phyloP scores from a whole-genome alignment of 2,113 vertebrate species.

The Argyrosomus japonicus region DNA sequence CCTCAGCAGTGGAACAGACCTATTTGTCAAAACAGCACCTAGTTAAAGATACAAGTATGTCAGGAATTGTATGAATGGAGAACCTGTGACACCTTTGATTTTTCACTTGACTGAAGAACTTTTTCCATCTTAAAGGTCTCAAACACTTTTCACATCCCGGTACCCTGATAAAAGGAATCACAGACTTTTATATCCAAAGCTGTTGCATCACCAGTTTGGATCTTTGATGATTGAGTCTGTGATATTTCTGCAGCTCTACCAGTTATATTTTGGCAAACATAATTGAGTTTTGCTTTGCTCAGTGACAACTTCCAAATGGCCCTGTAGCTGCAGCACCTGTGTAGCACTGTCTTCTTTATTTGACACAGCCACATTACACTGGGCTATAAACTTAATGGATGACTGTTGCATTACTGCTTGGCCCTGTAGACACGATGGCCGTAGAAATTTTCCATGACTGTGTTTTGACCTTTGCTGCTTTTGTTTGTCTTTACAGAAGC shows the following conservation, averaged over 20 bases:
- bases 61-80: slow-evolving; percentile 38
- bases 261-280: slow-evolving; percentile 30
- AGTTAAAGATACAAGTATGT: slow-evolving; percentile 40
- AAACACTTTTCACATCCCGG: background rate
- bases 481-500: slow-evolving; percentile 86
- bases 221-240: background rate
- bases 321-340: slow-evolving; percentile 29
- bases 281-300: slow-evolving; percentile 48
- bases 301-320: slow-evolving; percentile 33
- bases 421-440: background rate
- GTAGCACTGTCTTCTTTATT: slow-evolving; percentile 24
- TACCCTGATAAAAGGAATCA: background rate
- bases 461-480: slow-evolving; percentile 38
- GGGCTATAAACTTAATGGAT: slow-evolving; percentile 22
- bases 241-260: slow-evolving; percentile 1
- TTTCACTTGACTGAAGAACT: background rate
- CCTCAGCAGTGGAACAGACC: slow-evolving; percentile 36
- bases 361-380: slow-evolving; percentile 8
- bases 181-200: background rate
- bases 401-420: background rate
- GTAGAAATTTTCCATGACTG: slow-evolving; percentile 13
- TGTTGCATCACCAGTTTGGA: slow-evolving; percentile 5
- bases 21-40: slow-evolving; percentile 39
- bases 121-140: background rate
- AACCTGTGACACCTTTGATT: background rate